Evolutionary conservation across 64 coral and sea anemone genomes (phyloP).

Genomic region (Catalaphyllia jardinei): DNA sequence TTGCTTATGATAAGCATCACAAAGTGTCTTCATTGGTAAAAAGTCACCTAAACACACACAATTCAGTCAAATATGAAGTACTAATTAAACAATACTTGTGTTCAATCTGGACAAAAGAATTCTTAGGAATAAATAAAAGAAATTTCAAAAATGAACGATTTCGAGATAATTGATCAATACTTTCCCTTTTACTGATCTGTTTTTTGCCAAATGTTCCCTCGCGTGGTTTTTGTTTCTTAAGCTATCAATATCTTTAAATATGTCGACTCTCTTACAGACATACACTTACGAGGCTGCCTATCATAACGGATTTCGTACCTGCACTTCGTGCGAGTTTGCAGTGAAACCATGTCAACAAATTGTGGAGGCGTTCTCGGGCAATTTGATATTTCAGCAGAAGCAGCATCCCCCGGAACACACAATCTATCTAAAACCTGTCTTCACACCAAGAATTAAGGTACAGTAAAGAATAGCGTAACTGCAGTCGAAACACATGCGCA

Average conservation of each 20-base stretch:
- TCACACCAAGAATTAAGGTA: neutral
- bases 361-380: neutral
- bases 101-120: too few relatives aligned
- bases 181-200: too few relatives aligned
- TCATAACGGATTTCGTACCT: neutral
- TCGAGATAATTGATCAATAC: too few relatives aligned
- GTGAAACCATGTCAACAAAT: neutral
- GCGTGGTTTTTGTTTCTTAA: too few relatives aligned
- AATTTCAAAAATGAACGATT: too few relatives aligned
- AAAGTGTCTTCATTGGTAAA: too few relatives aligned
- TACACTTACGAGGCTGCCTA: constrained; percentile 1
- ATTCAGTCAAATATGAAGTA: too few relatives aligned
- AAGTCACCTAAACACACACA: too few relatives aligned
- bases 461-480: neutral
- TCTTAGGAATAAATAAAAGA: too few relatives aligned
- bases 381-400: neutral
- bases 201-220: too few relatives aligned
- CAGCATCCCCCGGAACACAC: neutral
- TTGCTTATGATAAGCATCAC: too few relatives aligned
- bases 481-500: neutral
- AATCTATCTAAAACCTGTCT: neutral
- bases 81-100: too few relatives aligned
- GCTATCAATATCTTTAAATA: neutral
- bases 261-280: neutral
- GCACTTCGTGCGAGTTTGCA: neutral